These are phyloP conservation scores for Montipora cactus DNA, from an alignment of 64 coral and sea anemone species.

Conservation along the genomic window DNA sequence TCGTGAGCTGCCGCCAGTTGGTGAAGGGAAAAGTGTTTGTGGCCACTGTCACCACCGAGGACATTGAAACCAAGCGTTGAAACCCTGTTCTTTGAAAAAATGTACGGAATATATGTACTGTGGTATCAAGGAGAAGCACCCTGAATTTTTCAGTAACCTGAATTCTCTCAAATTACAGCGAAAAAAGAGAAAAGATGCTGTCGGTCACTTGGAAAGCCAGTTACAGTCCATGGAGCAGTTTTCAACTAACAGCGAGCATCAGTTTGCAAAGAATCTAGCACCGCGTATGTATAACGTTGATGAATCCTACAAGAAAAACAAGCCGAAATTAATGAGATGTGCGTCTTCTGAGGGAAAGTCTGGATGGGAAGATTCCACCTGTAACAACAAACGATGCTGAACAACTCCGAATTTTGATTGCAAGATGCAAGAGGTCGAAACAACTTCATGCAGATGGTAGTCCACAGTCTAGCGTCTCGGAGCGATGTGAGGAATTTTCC, in stretches of 20 bases:
- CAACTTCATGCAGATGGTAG: neutral
- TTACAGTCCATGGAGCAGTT: slow-evolving; percentile 50
- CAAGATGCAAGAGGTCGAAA: slow-evolving; percentile 39
- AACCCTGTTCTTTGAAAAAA: slow-evolving; percentile 48
- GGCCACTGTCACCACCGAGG: slow-evolving; percentile 46
- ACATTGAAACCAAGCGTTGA: slow-evolving; percentile 29
- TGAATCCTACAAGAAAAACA: slow-evolving; percentile 47
- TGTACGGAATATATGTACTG: slow-evolving; percentile 54
- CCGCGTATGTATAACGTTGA: slow-evolving; percentile 22
- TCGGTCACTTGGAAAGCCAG: slow-evolving; percentile 53
- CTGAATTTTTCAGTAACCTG: slow-evolving; percentile 57
- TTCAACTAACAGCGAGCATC: slow-evolving; percentile 7
- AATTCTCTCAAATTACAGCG: slow-evolving; percentile 61
- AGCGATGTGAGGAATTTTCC: neutral
- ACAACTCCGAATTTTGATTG: slow-evolving; percentile 21
- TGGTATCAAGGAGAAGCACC: slow-evolving; percentile 72
- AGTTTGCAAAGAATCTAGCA: slow-evolving; percentile 31
- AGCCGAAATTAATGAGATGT: slow-evolving; percentile 73
- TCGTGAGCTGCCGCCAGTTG: neutral
- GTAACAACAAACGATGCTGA: slow-evolving; percentile 51
- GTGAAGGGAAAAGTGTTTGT: slow-evolving; percentile 38
- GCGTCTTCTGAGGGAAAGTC: slow-evolving; percentile 33
- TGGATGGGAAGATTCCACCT: slow-evolving; percentile 63
- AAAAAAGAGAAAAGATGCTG: slow-evolving; percentile 39
- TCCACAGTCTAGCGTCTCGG: neutral